Percentiles rank a stretch among this genome's conserved stretches.
Evolutionary conservation across 1,140 invertebrate genomes (phyloP).

Genomic region (Conus betulinus): DNA sequence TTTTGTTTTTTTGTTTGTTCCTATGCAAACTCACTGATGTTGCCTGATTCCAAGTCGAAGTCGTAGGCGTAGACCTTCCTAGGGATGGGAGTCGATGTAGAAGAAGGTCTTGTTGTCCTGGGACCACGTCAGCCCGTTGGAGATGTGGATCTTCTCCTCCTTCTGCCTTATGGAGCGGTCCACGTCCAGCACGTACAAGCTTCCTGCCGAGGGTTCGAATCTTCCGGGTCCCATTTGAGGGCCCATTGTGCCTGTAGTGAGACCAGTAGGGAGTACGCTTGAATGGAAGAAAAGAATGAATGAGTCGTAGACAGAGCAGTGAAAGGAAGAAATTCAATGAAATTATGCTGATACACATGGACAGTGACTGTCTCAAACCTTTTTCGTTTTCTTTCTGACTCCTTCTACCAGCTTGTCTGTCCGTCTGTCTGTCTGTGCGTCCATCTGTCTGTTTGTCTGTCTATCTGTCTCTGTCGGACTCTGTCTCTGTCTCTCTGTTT

Average conservation of each 20-base stretch:
- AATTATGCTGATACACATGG: no score
- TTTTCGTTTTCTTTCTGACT: no score
- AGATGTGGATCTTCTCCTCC: constrained; percentile 78
- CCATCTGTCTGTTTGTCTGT: no score
- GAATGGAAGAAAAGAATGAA: not conserved
- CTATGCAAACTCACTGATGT: constrained; percentile 79
- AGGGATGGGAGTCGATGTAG: constrained; percentile 75
- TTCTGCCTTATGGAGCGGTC: constrained; percentile 58
- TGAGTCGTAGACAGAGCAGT: not conserved
- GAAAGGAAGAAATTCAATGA: no score
- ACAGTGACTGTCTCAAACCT: no score
- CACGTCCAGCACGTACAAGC: constrained; percentile 67
- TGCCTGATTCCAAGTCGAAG: constrained; percentile 83
- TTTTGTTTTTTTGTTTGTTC: not conserved
- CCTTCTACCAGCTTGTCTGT: no score
- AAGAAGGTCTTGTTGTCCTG: constrained; percentile 80
- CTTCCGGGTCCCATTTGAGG: constrained; percentile 60
- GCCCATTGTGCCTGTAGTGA: constrained; percentile 68
- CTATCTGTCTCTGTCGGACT: no score
- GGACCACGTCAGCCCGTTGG: constrained; percentile 90
- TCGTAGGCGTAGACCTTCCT: constrained; percentile 81
- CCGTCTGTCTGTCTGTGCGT: no score
- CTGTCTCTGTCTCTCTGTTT: no score
- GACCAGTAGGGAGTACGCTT: not conserved
- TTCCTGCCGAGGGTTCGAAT: constrained; percentile 53